These are phyloP conservation scores for Eulemur macaco DNA, from an alignment of 2,113 vertebrate genomes.

Conservation along the genomic window DNA sequence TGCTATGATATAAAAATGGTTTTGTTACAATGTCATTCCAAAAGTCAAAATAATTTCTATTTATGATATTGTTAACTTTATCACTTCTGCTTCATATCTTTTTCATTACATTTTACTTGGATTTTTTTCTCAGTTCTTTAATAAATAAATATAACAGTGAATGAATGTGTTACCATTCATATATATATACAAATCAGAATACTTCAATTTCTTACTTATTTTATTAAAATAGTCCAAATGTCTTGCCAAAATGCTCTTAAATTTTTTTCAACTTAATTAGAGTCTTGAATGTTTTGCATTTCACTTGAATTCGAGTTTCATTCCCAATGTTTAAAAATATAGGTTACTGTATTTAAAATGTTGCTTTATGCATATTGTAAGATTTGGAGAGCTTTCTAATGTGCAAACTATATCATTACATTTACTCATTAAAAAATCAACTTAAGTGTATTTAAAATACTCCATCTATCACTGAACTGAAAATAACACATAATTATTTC, in stretches of 20 bases:
- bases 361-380: constrained; percentile 44
- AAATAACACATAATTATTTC: constrained; percentile 76
- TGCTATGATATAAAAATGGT: neutral
- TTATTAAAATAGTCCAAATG: neutral
- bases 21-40: neutral
- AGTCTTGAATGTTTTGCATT: constrained; percentile 31
- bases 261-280: neutral
- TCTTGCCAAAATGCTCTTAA: constrained; percentile 13
- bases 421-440: constrained; percentile 69
- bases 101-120: neutral
- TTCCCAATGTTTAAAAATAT: constrained; percentile 58
- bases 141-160: neutral
- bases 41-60: neutral
- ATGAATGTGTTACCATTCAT: neutral
- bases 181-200: neutral
- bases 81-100: neutral
- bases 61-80: neutral
- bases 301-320: constrained; percentile 49
- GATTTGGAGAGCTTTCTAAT: constrained; percentile 56
- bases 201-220: constrained; percentile 8
- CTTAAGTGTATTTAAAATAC: constrained; percentile 71
- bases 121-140: neutral
- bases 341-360: constrained; percentile 43
- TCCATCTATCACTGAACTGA: constrained; percentile 58
- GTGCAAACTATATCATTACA: constrained; percentile 64